Evolutionary conservation across 2,888 invertebrate genomes (phyloP).

Genomic region (Spodoptera picta): DNA sequence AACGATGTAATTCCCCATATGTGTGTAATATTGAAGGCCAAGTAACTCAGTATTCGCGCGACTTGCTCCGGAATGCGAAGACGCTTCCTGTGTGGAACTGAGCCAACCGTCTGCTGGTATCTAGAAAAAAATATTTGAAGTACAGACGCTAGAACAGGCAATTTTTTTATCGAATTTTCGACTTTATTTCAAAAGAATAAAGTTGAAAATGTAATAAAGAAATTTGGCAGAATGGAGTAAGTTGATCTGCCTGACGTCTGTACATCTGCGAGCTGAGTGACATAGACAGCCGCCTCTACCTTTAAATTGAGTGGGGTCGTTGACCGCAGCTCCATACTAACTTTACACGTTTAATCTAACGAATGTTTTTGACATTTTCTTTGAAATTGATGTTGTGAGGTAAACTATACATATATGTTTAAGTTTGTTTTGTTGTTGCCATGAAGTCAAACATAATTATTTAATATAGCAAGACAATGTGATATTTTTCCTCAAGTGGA

Average conservation of each 20-base stretch:
- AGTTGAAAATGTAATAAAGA: no score
- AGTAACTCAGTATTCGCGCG: constrained; percentile 38
- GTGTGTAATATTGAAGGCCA: constrained; percentile 12
- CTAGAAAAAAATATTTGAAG: constrained; percentile 51
- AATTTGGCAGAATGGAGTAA: no score
- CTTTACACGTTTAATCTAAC: constrained; percentile 3
- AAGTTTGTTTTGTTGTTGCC: no score
- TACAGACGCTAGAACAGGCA: constrained; percentile 7
- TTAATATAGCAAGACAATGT: no score
- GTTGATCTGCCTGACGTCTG: no score
- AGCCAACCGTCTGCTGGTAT: constrained; percentile 52
- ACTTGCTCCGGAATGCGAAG: constrained; percentile 50
- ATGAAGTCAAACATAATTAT: no score
- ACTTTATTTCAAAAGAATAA: no score
- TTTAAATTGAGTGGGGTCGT: constrained; percentile 38
- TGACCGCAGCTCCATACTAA: constrained; percentile 30
- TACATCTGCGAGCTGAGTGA: constrained; percentile 37
- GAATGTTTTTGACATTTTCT: not conserved
- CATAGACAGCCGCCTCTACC: constrained; percentile 49
- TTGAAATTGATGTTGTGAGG: not conserved
- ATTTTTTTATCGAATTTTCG: no score
- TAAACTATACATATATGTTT: not conserved
- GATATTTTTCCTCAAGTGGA: no score
- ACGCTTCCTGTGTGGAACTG: constrained; percentile 59
- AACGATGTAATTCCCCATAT: constrained; percentile 9